Evolutionary conservation across 2,888 invertebrate species (phyloP), one percentile per base, ranked within the genome.

Genomic region (Cephus spinipes): DNA sequence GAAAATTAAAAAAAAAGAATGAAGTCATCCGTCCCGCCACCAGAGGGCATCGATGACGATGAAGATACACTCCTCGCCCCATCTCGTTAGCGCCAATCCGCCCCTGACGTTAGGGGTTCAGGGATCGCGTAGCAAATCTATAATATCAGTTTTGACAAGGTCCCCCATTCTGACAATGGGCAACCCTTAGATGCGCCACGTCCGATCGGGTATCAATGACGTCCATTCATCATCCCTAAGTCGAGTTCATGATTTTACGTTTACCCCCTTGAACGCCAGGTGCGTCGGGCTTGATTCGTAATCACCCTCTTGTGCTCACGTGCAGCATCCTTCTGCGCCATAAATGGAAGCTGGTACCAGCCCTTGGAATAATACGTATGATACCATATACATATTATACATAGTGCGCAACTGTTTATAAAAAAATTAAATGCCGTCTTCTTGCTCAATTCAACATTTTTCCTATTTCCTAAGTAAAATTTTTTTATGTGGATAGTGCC

Each of bases 61-160:
- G 69, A 4, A 12, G 83, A 83, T 81, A 83, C 83, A 87, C 85
- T 84, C 85, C 85, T 84, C 84, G 81, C 79, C 82, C 83, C 81
- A 79, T 79, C 71, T 76, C 75, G 75, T 35, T 73, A 78, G 55
- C 77, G 79, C 83, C 80, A 82, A 79, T 77, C 77, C 80, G 15
- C 76, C 84, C 84, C 82, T 74, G 80, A 32, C 32, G 76, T 68
- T 76, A 73, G 82, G 68, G 73, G 76, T 78, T 77, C 71, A 77
- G 74, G 83, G 80, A 87, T 88, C 87, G 87, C 88, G 87, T 89
- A 85, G 87, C 88, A 86, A 90, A 90, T 90, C 89, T 86, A 80
- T 86, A 86, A 86, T 82, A 82, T 87, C 85, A 87, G 88, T 90
- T 90, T 89, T 87, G 90, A 89, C 90, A 89, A 86, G 87, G 84